A percentile compares a stretch with the other conserved stretches of the same genome.
phyloP scores from a whole-genome alignment of 2,113 vertebrate genomes.

The Mastomys coucha region DNA sequence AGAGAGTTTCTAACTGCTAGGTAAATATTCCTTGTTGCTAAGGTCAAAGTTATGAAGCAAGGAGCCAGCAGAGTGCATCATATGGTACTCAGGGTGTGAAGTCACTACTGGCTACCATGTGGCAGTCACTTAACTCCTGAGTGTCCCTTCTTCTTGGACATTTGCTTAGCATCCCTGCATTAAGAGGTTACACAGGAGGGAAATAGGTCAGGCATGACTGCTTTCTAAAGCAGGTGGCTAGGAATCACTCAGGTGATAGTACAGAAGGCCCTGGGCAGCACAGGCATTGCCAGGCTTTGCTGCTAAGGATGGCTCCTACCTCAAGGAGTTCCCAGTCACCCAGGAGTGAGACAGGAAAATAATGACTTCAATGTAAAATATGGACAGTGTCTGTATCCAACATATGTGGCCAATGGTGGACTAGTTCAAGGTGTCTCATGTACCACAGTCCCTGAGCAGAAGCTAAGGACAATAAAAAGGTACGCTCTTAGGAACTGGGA shows the following conservation, averaged over 20 bases:
- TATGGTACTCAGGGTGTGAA: accelerated
- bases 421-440: background rate
- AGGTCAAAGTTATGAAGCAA: background rate
- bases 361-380: accelerated
- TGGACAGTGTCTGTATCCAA: background rate
- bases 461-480: background rate
- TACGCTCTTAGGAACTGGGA: background rate
- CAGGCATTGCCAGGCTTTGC: background rate
- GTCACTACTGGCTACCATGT: accelerated
- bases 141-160: background rate
- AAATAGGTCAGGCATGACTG: background rate
- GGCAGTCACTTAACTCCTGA: background rate
- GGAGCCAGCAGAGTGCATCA: accelerated
- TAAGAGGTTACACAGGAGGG: background rate
- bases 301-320: background rate
- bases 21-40: background rate
- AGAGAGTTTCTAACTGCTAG: background rate
- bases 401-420: too few species aligned
- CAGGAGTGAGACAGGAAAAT: background rate
- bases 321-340: background rate
- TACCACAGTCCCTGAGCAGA: background rate
- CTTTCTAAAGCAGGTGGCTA: too few species aligned
- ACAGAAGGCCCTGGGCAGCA: too few species aligned
- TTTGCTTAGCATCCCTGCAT: too few species aligned
- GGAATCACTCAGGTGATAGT: too few species aligned